Evolutionary conservation across 2,888 invertebrate species (phyloP), one percentile per base, ranked within the genome.

Genomic region (Branchellion lobata): DNA sequence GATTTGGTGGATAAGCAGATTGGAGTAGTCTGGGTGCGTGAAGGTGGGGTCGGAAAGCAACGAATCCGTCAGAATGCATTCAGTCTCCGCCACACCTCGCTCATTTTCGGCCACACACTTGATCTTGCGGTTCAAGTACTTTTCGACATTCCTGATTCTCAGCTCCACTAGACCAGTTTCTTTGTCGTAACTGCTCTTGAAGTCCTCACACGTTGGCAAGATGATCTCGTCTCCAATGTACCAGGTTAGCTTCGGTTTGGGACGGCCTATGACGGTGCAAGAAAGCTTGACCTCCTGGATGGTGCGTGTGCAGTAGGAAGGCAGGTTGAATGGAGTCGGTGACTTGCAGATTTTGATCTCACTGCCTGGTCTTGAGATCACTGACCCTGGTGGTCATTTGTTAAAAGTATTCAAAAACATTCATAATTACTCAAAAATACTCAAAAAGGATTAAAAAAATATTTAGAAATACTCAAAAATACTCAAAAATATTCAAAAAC

Each of bases 61-160:
- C 8, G 77, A 47, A 29, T 83, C 83, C 3, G 80, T 81, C 65
- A 82, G 79, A 14, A 51, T 79, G 78, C 88, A 87, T 27, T 88
- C 85, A 2, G 89, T 87, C 57, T 96, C 94, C 53, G 97, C 96
- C 89, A 96, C 95, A 81, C 98, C 98, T n/a, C 74, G 74, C 2
- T 74, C 29, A 77, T 83, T 83, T 11, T 80, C 72, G 27, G 83
- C 83, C 1, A 82, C 81, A 51, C 83, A 83, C 88, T 94, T 95
- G 89, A 83, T 83, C 34, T 53, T 31, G 78, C 85, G 84, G 77
- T 87, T 87, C 80, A 47, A n/a, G 36, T 65, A 77, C 65, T 36
- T 61, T 34, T 33, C 57, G n/a, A 77, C 65, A 79, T 87, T 87
- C 5, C 85, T 85, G 80, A 87, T 87, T 47, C 86, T 84, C 21